Percentiles rank a stretch among this genome's conserved stretches.
Evolutionary conservation across 2,888 invertebrate genomes (phyloP).

Genomic region (Apamea anceps): DNA sequence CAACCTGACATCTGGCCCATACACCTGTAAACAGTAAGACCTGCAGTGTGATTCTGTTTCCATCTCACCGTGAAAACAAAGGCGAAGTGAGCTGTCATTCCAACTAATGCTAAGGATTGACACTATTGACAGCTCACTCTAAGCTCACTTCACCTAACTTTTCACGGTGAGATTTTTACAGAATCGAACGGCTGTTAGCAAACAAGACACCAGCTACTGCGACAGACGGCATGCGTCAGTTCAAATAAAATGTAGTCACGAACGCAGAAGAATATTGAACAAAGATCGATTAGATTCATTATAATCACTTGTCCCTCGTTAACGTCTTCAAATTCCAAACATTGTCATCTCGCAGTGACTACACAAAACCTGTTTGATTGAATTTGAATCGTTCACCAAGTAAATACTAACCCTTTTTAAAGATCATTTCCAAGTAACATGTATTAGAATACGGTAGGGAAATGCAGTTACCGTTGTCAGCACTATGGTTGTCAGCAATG

Average conservation of each 20-base stretch:
- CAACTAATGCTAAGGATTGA: too few species aligned
- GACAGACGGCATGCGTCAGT: not conserved
- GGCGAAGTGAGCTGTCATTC: too few species aligned
- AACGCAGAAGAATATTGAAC: conserved; percentile 13
- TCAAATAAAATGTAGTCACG: conserved; percentile 8
- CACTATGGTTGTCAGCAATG: conserved; percentile 25
- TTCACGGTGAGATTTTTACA: too few species aligned
- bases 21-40: conserved; percentile 28
- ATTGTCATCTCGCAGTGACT: conserved; percentile 12
- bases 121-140: too few species aligned
- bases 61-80: too few species aligned
- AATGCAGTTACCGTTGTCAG: conserved; percentile 54
- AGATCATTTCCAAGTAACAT: conserved; percentile 41
- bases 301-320: conserved; percentile 43
- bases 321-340: conserved; percentile 29
- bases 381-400: conserved; percentile 9
- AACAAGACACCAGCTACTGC: conserved; percentile 5
- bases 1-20: conserved; percentile 15
- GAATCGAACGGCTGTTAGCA: too few species aligned
- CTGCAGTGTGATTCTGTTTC: too few species aligned
- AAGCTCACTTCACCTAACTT: too few species aligned
- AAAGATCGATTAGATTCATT: conserved; percentile 43
- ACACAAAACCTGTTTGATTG: conserved; percentile 5
- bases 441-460: conserved; percentile 42
- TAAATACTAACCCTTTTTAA: conserved; percentile 13